These are phyloP conservation scores for Arrhopalites spinosus DNA, from an alignment of 2,888 invertebrate genomes.

Conservation along the genomic window DNA sequence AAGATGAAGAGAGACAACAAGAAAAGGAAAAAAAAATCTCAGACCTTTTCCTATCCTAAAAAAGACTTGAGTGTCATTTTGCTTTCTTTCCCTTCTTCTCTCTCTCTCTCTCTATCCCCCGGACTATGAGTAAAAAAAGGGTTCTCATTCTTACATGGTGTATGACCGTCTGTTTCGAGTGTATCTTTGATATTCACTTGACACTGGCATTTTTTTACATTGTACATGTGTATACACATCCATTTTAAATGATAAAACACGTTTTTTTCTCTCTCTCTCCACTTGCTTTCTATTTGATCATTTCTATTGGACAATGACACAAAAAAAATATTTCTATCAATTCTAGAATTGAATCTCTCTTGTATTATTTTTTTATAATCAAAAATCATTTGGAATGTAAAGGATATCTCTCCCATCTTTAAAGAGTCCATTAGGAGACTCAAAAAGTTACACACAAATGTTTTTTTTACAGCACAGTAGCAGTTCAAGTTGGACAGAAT, in stretches of 20 bases:
- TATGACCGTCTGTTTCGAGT: neutral
- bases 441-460: too few relatives aligned
- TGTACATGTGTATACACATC: neutral
- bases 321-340: too few relatives aligned
- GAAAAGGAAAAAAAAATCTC: neutral
- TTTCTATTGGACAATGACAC: neutral
- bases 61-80: slow-evolving; percentile 10
- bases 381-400: too few relatives aligned
- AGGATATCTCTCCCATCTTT: too few relatives aligned
- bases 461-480: too few relatives aligned
- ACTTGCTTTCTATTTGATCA: slow-evolving; percentile 6
- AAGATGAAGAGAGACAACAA: slow-evolving; percentile 10
- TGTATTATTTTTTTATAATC: too few relatives aligned
- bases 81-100: neutral
- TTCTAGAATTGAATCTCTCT: too few relatives aligned
- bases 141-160: neutral
- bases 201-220: slow-evolving; percentile 5
- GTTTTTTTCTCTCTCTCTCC: slow-evolving; percentile 1
- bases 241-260: slow-evolving; percentile 10
- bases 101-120: neutral
- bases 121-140: neutral
- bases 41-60: slow-evolving; percentile 11
- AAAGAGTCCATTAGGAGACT: too few relatives aligned
- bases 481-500: too few relatives aligned
- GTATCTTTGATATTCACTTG: neutral